Evolutionary conservation across 2,113 vertebrate genomes (phyloP), one percentile per base, ranked within the genome.

Genomic region (Merops nubicus): DNA sequence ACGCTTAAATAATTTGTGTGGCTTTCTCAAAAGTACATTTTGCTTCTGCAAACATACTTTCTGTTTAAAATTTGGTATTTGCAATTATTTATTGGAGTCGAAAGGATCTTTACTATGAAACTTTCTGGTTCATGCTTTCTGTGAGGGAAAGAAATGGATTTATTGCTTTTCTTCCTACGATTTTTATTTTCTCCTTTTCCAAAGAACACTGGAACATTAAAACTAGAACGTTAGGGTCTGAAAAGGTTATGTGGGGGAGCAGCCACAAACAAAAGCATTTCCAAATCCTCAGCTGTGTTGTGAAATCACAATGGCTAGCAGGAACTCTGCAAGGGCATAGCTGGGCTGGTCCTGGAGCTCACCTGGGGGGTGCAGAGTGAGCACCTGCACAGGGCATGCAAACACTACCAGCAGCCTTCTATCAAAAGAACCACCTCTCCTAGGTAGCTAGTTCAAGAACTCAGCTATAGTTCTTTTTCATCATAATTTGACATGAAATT

Each of bases 381-480:
- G 42, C 25, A 42, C 48, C 8, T 70, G 15, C 9, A n/a, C 8
- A 5, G 25, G 47, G 45, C 31, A 43, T 1, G 6, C 0, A 1
- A 12, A 36, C 3, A 1, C 31, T 73, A 59, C 42, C 43, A 51
- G 56, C 69, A 85, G 45, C 40, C 4, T 19, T 16, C 29, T 34
- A 31, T 18, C 4, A 5, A 56, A 33, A 45, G 21, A 73, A 34
- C 33, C 42, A 45, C 11, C 47, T 72, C 25, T 91, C 3, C 0
- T 11, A 18, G 29, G 28, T 10, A 57, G 8, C 54, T 38, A 13
- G 31, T 54, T 79, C 43, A 31, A 65, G 29, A 76, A 34, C 20
- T 6, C 73, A 50, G 3, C 18, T 15, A 13, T 3, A 31, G 42
- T 4, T 63, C n/a, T 43, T 65, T 84, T 65, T 6, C 29, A 23